Base-by-base conservation (phyloP, 2,797 vertebrate genomes). In the Hypotaenidia okinawae region DNA sequence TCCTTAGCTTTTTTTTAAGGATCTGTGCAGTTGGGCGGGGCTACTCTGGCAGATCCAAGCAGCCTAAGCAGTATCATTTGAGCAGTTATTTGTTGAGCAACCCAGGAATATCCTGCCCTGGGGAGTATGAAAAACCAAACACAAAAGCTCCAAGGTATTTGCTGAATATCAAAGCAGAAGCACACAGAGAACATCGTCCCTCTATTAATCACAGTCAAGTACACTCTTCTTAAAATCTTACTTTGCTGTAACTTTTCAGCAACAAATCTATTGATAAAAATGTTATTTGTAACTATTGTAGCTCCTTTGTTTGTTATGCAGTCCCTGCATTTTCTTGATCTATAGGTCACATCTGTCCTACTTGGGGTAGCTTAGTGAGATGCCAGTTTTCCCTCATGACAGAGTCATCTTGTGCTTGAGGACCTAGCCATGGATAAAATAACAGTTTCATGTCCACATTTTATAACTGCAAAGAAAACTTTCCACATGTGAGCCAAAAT, bases 11-110 rank as follows among this genome's bases (percentile, higher is more conserved):
- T 90, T 77, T 32, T 93, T 28, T 52, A 93, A 92, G 58, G 62
- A 67, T 91, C 80, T 91, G 47, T 2, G 2, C 89, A 86, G 76
- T 23, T 95, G 84, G 86, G 96, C 90, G 90, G 86, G 78, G 68
- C 83, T 95, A 68, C 85, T 89, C 87, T 94, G 91, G 85, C 93
- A 93, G 93, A 95, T 87, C 81, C 54, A 80, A 83, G 83, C 81
- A 93, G 86, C 72, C 91, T 75, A 90, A 89, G 94, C 61, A 85
- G 17, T 87, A 94, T 92, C 49, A 87, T 92, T 89, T 83, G 86
- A 95, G 68, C 54, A 85, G 77, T 77, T 96, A 95, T 96, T 92
- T 97, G 81, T 95, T 93, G 94, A 95, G 91, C 88, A 96, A 78
- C 54, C 22, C 90, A 87, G 80, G 72, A 95, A 94, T 94, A 96